Conservation (phyloP, 2,888 invertebrate species). For the Nomada fucata region DNA sequence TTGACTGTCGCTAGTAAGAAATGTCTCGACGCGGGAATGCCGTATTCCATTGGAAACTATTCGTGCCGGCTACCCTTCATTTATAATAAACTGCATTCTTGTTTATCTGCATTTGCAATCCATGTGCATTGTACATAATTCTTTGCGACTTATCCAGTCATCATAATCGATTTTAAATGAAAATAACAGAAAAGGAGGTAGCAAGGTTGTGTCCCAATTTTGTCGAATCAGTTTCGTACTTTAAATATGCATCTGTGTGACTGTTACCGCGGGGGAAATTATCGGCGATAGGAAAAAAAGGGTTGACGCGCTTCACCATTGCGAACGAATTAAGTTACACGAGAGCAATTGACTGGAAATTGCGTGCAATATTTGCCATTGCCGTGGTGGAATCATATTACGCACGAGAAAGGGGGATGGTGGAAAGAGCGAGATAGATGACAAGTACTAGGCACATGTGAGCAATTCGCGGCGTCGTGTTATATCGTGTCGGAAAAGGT, state of each 20-base stretch:
- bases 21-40: not conserved
- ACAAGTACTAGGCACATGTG: conserved; percentile 6
- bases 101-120: not conserved
- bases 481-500: conserved; percentile 41
- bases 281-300: conserved; percentile 34
- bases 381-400: conserved; percentile 49
- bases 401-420: not conserved
- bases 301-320: conserved; percentile 32
- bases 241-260: conserved; percentile 5
- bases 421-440: not conserved
- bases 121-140: not conserved
- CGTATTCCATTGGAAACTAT: not conserved
- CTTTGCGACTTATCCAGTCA: not conserved
- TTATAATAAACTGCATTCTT: not conserved
- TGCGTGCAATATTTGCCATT: conserved; percentile 62
- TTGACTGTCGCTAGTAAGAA: not conserved
- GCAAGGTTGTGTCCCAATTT: not conserved
- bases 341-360: conserved; percentile 59
- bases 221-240: not conserved
- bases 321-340: conserved; percentile 57
- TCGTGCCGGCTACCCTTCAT: not conserved
- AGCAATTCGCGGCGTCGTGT: conserved; percentile 44
- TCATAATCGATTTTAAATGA: not conserved
- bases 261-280: conserved; percentile 37
- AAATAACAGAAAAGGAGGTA: not conserved